Base-by-base conservation (phyloP, 2,113 vertebrate genomes). In the Ibidorhyncha struthersii region DNA sequence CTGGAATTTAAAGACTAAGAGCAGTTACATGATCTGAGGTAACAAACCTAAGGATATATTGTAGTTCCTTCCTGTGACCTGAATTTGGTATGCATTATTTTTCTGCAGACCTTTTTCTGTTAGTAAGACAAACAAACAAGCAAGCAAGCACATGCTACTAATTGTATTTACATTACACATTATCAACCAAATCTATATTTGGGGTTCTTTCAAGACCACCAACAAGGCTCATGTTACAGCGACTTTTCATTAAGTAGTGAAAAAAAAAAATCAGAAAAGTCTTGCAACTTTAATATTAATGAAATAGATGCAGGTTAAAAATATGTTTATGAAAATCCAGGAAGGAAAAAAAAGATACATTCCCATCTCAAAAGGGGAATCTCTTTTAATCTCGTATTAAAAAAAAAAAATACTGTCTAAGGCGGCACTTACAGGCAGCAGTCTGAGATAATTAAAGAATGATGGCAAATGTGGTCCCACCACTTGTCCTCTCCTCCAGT, bases 141-240 rank as follows among this genome's bases (percentile, higher is more conserved):
- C 67, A 96, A 94, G 38, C 82, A 83, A 79, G 90, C 97, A 96
- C 98, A 98, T 96, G 76, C 98, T 98, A 93, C 98, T 99, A 99
- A 99, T 98, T 99, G 98, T 98, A 99, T 99, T 99, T 98, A 98
- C 97, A 98, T 99, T 99, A 98, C 98, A 97, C 95, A 98, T 97
- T 98, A 98, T 98, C 98, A 97, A 97, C 94, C 98, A 97, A 98
- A 98, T 96, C 96, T 92, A 16, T 70, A 97, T 91, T 92, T 98
- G 98, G 98, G 98, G 93, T 94, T 98, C 77, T 97, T 99, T 98
- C 99, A 99, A 98, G 99, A 99, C 99, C 99, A 99, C 99, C 99
- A 98, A 70, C 89, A 97, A 97, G 97, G 89, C 82, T 98, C 95
- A 92, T 5, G 1, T 98, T 97, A 97, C 96, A 94, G 81, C n/a